Conservation (phyloP, 2,797 vertebrate species). For the Scolopax rusticola region DNA sequence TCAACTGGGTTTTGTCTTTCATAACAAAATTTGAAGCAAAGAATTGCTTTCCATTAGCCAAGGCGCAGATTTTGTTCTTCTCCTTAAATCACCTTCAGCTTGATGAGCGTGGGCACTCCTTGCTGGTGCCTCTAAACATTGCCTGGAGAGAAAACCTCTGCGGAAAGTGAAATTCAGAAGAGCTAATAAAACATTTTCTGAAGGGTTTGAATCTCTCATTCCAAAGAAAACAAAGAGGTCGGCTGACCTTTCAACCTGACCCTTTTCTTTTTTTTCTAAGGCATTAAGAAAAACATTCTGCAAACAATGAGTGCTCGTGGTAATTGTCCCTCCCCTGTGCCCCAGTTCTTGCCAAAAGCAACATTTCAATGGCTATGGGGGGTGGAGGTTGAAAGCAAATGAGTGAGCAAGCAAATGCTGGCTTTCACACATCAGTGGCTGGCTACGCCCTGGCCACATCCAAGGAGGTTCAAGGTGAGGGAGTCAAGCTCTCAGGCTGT, state of each 20-base stretch:
- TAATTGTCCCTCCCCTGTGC: constrained; percentile 76
- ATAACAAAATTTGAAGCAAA: constrained; percentile 2
- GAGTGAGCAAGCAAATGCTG: constrained; percentile 69
- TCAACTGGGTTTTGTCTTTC: not conserved
- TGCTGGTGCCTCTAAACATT: constrained; percentile 60
- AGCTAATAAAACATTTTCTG: constrained; percentile 76
- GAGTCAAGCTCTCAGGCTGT: constrained; percentile 40
- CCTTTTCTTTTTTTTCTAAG: constrained; percentile 61
- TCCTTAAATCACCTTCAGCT: constrained; percentile 64
- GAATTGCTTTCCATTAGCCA: constrained; percentile 5
- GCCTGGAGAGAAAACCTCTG: constrained; percentile 65
- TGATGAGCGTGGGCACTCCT: constrained; percentile 30
- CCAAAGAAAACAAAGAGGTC: constrained; percentile 79
- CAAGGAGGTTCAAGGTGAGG: constrained; percentile 70
- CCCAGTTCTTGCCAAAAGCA: constrained; percentile 75
- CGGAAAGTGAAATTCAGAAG: constrained; percentile 69
- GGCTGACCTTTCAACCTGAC: constrained; percentile 73
- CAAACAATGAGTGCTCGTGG: constrained; percentile 74
- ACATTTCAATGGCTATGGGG: constrained; percentile 75
- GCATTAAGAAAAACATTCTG: constrained; percentile 78
- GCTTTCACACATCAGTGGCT: constrained; percentile 71
- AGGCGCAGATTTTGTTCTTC: constrained; percentile 34
- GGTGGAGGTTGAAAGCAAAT: constrained; percentile 72
- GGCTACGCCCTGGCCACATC: constrained; percentile 58
- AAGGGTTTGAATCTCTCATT: constrained; percentile 72